Conservation (phyloP, 2,113 vertebrate genomes). For the Pterocles burchelli region DNA sequence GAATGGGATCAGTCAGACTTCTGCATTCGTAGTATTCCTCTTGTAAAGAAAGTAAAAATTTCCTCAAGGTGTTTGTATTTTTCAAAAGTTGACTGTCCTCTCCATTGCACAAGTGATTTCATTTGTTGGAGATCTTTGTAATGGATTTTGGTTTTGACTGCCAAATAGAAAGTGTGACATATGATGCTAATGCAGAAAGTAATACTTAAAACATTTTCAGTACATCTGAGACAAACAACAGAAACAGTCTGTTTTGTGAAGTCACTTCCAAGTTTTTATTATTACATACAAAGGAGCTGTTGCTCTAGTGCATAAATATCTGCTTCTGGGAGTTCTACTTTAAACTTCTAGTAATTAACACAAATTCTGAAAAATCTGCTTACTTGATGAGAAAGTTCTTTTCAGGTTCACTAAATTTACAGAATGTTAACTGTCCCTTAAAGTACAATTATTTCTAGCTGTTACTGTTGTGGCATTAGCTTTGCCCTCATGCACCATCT, state of each 20-base stretch:
- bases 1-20: background rate
- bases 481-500: background rate
- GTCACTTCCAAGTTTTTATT: background rate
- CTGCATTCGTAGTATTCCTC: background rate
- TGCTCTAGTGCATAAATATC: background rate
- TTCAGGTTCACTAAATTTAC: background rate
- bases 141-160: background rate
- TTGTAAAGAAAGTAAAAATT: background rate
- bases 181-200: conserved; percentile 13
- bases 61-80: background rate
- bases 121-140: background rate
- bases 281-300: background rate
- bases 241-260: background rate
- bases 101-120: background rate
- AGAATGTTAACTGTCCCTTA: background rate
- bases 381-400: background rate
- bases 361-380: background rate
- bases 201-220: background rate
- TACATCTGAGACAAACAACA: background rate
- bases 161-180: background rate
- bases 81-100: background rate
- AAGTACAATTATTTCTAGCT: background rate
- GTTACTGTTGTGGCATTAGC: background rate
- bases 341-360: background rate
- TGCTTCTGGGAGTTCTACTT: background rate